These are phyloP conservation scores for Chesias legatella DNA, from an alignment of 2,888 invertebrate genomes.

Conservation along the genomic window DNA sequence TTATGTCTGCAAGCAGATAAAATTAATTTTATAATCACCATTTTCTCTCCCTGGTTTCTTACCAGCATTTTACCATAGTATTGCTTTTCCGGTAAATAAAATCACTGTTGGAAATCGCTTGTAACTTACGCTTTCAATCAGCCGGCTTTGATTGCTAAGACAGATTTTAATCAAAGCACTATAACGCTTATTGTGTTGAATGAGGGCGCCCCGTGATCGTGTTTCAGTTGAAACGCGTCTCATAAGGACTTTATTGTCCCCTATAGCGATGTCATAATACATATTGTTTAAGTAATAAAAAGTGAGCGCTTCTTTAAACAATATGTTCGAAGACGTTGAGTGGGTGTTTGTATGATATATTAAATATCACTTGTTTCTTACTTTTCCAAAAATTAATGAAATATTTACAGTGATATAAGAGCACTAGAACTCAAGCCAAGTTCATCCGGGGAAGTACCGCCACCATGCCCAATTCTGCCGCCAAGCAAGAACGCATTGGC, in stretches of 20 bases:
- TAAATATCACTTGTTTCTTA: too few species aligned
- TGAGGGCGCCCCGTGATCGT: slow-evolving; percentile 28
- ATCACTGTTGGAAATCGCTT: neutral
- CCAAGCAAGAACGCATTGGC: too few species aligned
- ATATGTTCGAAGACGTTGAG: neutral
- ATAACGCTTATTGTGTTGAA: slow-evolving; percentile 37
- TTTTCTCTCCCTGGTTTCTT: too few species aligned
- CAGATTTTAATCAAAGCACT: slow-evolving; percentile 53
- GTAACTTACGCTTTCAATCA: slow-evolving; percentile 21
- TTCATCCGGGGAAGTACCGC: too few species aligned
- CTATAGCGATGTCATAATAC: slow-evolving; percentile 5
- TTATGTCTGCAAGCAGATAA: too few species aligned
- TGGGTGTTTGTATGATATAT: too few species aligned
- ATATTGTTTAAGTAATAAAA: slow-evolving; percentile 3
- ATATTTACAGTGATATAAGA: too few species aligned
- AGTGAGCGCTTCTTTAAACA: neutral
- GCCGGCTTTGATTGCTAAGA: slow-evolving; percentile 47
- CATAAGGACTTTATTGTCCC: slow-evolving; percentile 17
- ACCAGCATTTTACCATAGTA: too few species aligned
- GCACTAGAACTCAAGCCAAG: too few species aligned
- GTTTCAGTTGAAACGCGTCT: slow-evolving; percentile 25
- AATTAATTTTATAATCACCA: too few species aligned
- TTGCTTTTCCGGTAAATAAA: neutral
- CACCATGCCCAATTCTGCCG: too few species aligned
- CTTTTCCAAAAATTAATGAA: too few species aligned